These are phyloP conservation scores for Metellina segmentata DNA, from an alignment of 2,888 invertebrate genomes.

Conservation along the genomic window DNA sequence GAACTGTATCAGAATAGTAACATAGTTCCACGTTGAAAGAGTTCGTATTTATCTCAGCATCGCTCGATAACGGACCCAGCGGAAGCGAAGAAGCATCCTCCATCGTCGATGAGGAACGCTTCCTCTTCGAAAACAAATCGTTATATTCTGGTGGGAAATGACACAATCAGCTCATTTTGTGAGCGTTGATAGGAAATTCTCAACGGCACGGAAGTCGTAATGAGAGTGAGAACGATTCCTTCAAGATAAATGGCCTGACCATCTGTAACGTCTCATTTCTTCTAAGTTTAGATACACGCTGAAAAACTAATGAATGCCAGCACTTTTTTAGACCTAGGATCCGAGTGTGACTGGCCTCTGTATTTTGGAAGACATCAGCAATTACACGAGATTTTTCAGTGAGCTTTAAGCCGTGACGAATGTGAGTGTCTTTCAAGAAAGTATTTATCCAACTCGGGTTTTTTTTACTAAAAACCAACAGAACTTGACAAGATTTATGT, in stretches of 20 bases:
- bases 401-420: not conserved
- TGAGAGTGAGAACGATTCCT: not conserved
- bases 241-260: conserved; percentile 48
- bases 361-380: not conserved
- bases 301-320: conserved; percentile 31
- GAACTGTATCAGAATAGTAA: too few species aligned
- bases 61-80: not conserved
- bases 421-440: not conserved
- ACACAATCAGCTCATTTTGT: conserved; percentile 50
- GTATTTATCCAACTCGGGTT: not conserved
- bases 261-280: conserved; percentile 63
- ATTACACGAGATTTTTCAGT: not conserved
- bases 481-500: not conserved
- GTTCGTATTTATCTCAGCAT: not conserved
- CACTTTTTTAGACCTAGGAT: not conserved
- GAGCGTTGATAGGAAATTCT: conserved; percentile 51
- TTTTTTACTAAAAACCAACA: not conserved
- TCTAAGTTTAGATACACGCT: conserved; percentile 46
- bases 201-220: conserved; percentile 55
- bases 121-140: conserved; percentile 18
- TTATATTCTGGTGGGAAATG: conserved; percentile 26
- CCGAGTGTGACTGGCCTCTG: not conserved
- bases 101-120: not conserved
- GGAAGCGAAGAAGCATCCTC: not conserved
- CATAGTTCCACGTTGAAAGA: too few species aligned